phyloP scores from a whole-genome alignment of 2,888 invertebrate genomes.

The Yponomeuta sedellus region DNA sequence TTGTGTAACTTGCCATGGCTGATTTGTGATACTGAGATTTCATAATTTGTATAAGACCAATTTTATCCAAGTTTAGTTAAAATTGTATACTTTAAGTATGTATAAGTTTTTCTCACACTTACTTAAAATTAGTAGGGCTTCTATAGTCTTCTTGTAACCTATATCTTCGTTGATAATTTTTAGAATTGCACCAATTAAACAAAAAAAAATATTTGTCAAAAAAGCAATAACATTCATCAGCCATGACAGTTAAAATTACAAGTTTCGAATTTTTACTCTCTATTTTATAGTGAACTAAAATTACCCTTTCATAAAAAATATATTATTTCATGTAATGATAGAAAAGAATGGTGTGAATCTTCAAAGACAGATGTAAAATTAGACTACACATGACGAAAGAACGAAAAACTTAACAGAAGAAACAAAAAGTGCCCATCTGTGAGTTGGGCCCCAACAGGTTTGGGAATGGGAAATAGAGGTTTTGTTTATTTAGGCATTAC shows the following conservation, averaged over 20 bases:
- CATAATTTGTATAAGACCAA: background rate
- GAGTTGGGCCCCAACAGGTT: no score
- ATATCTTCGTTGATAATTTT: no score
- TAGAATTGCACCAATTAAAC: background rate
- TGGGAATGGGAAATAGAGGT: no score
- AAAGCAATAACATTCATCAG: conserved; percentile 27
- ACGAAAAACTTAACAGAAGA: no score
- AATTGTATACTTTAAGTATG: background rate
- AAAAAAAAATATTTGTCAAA: background rate
- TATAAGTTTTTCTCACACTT: background rate
- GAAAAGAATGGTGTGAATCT: no score
- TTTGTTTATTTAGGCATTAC: no score
- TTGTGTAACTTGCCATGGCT: conserved; percentile 58
- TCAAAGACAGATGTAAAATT: no score
- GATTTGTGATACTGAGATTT: conserved; percentile 24
- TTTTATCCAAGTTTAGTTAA: background rate
- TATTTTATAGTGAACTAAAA: conserved; percentile 52
- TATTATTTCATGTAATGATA: conserved; percentile 20
- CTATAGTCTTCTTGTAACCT: no score
- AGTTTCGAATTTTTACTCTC: conserved; percentile 2
- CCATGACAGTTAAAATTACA: conserved; percentile 31
- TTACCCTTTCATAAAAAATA: conserved; percentile 58
- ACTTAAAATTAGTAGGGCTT: background rate
- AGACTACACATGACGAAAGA: no score
- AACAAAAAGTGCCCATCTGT: no score